phyloP scores from a whole-genome alignment of 2,113 vertebrate genomes.

The Ammospiza caudacuta region DNA sequence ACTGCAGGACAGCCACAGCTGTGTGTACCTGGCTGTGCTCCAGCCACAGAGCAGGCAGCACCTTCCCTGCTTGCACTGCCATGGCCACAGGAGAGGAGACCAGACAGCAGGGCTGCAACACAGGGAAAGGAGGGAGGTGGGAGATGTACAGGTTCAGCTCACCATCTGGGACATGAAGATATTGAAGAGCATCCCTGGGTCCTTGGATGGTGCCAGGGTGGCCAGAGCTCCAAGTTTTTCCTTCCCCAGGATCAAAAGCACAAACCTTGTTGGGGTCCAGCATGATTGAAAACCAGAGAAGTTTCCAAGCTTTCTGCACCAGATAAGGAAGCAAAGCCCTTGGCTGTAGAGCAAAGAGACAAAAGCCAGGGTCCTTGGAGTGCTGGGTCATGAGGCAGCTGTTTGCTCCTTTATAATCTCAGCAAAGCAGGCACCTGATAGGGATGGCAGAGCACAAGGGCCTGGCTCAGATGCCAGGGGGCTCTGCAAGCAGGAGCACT shows the following conservation, averaged over 20 bases:
- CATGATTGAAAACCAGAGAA: not conserved
- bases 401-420: not conserved
- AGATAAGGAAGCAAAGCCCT: not conserved
- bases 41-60: not conserved
- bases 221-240: not conserved
- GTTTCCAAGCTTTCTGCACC: not conserved
- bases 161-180: not conserved
- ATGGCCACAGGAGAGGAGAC: not conserved
- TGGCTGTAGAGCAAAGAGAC: not conserved
- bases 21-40: not conserved
- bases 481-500: not conserved
- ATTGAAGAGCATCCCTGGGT: not conserved
- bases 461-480: not conserved
- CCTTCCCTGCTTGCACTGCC: not conserved
- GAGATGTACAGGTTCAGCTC: not conserved
- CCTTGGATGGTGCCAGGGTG: not conserved
- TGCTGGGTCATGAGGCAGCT: not conserved
- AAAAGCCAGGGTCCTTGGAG: not conserved
- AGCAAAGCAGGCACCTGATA: not conserved
- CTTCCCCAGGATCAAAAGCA: not conserved
- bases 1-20: not conserved
- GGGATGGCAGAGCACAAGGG: not conserved
- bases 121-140: not conserved
- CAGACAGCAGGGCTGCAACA: not conserved
- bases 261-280: not conserved